Percentiles rank a stretch among this genome's conserved stretches.
Conservation (phyloP, 2,113 vertebrate genomes). For the Macroglossus sobrinus region DNA sequence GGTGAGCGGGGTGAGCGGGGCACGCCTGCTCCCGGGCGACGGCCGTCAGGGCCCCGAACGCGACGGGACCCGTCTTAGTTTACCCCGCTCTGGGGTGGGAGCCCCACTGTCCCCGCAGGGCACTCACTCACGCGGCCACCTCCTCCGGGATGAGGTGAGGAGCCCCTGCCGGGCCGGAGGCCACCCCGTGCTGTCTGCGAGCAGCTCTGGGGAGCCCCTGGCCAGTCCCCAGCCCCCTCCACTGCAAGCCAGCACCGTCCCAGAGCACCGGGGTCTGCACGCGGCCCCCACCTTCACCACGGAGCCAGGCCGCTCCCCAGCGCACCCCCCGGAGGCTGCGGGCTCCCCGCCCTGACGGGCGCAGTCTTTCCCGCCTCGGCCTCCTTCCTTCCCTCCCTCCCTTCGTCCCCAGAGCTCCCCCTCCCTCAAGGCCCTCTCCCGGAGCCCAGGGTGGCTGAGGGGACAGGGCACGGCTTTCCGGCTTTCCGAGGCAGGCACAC, state of each 20-base stretch:
- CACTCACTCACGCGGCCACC: too few relatives aligned
- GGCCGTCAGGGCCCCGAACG: background rate
- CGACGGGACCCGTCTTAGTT: background rate
- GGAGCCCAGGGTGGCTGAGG: background rate
- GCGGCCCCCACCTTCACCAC: background rate
- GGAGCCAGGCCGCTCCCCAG: background rate
- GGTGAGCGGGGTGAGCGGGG: background rate
- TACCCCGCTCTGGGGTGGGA: background rate
- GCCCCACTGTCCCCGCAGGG: background rate
- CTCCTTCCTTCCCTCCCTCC: background rate
- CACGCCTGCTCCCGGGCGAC: background rate
- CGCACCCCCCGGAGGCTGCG: background rate
- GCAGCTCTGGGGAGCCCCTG: background rate
- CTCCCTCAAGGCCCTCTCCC: background rate
- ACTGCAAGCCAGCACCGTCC: background rate
- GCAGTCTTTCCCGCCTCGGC: background rate
- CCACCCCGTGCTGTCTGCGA: background rate
- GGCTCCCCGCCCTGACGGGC: rapidly evolving
- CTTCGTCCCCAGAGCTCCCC: background rate
- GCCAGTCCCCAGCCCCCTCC: background rate
- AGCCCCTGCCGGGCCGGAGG: background rate
- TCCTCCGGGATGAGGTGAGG: background rate
- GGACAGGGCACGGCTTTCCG: background rate
- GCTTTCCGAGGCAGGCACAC: background rate
- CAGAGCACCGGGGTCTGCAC: background rate